Conservation (phyloP, 2,888 invertebrate species). For the Augiades crinisus region DNA sequence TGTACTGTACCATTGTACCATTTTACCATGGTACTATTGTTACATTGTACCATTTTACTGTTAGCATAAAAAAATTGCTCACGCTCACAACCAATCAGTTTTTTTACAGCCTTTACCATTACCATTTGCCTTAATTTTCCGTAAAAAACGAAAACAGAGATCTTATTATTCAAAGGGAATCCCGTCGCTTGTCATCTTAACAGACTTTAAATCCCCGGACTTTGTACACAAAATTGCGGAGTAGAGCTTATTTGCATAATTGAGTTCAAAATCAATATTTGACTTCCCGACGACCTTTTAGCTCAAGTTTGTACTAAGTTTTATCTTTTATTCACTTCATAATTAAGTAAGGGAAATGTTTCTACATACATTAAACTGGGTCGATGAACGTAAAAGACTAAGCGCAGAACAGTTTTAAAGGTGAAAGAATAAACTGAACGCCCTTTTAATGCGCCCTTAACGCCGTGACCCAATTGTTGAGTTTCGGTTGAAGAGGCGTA, state of each 20-base stretch:
- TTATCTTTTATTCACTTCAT: conserved; percentile 1
- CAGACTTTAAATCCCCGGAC: conserved; percentile 27
- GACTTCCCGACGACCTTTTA: conserved; percentile 37
- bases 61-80: no score
- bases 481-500: no score
- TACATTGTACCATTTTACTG: no score
- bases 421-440: no score
- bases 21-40: no score
- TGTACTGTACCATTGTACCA: no score
- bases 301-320: conserved; percentile 19
- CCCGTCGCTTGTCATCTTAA: conserved; percentile 27
- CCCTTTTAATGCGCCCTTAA: no score
- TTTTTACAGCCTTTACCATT: no score
- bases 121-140: conserved; percentile 11
- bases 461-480: no score
- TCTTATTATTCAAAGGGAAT: conserved; percentile 28
- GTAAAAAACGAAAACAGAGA: conserved; percentile 7
- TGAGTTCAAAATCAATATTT: conserved; percentile 28
- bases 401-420: no score
- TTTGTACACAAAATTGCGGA: conserved; percentile 26
- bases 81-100: no score
- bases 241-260: conserved; percentile 31
- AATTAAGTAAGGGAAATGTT: conserved; percentile 1
- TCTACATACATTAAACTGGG: background rate
- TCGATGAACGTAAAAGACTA: no score